Conservation (phyloP, 2,888 invertebrate species). For the Diaperis boleti region DNA sequence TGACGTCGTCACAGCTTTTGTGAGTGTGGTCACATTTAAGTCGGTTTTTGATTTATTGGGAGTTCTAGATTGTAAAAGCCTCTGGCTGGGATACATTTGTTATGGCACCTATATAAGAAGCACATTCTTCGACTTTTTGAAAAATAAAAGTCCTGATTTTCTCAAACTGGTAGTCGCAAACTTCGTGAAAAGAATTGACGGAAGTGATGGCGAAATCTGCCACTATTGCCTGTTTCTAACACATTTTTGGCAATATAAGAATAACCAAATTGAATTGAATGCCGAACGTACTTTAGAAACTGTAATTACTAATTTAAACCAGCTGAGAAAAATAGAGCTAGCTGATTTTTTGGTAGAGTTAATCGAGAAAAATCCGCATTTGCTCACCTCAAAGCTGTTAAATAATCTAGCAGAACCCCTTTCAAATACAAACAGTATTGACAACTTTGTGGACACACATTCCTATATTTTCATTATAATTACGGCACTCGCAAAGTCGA, state of each 20-base stretch:
- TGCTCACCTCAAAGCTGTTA: conserved; percentile 39
- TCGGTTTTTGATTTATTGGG: conserved; percentile 44
- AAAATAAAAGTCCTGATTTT: conserved; percentile 19
- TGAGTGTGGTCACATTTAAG: conserved; percentile 39
- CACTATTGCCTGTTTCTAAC: conserved; percentile 30
- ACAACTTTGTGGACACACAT: conserved; percentile 39
- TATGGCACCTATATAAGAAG: conserved; percentile 41
- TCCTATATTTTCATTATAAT: conserved; percentile 44
- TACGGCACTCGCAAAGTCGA: conserved; percentile 34
- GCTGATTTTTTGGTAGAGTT: conserved; percentile 35
- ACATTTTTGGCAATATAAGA: conserved; percentile 33
- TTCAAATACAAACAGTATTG: conserved; percentile 35
- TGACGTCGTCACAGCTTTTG: conserved; percentile 43
- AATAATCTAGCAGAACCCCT: conserved; percentile 45
- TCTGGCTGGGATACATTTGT: conserved; percentile 48
- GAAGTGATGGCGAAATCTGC: background rate
- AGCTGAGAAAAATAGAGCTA: conserved; percentile 34
- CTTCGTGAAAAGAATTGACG: conserved; percentile 7
- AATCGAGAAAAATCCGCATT: conserved; percentile 36
- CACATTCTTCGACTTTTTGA: conserved; percentile 40
- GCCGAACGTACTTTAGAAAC: conserved; percentile 8
- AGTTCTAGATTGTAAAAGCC: conserved; percentile 44
- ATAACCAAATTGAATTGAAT: conserved; percentile 13
- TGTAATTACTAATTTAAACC: conserved; percentile 25
- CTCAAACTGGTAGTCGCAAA: conserved; percentile 9